Conservation (phyloP, 2,797 vertebrate species). For the Propithecus deckenii region DNA sequence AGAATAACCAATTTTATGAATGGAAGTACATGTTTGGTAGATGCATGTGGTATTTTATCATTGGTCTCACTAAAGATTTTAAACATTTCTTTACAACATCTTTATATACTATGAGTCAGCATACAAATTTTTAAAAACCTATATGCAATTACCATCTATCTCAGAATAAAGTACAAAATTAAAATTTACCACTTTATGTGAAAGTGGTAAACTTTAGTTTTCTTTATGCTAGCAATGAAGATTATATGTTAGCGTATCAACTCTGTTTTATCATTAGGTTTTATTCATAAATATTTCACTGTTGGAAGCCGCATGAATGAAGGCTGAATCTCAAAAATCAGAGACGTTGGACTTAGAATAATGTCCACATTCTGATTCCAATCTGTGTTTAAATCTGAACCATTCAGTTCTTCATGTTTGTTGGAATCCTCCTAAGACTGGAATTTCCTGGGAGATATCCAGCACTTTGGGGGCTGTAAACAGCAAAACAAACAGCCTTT, state of each 20-base stretch:
- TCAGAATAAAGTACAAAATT: neutral
- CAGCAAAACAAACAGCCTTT: conserved; percentile 76
- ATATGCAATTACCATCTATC: neutral
- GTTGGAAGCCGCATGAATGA: conserved; percentile 20
- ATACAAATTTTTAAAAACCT: neutral
- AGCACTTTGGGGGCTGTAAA: conserved; percentile 66
- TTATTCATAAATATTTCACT: conserved; percentile 27
- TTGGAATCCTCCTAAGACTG: conserved; percentile 75
- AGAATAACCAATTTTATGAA: neutral
- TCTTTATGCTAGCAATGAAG: neutral
- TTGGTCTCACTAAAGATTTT: neutral
- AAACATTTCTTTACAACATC: conserved; percentile 3
- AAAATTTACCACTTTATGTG: neutral
- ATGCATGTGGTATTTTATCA: neutral
- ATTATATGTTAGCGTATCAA: neutral
- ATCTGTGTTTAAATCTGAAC: conserved; percentile 67
- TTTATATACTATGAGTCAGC: neutral
- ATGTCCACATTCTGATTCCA: conserved; percentile 67
- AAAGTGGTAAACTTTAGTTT: conserved; percentile 30
- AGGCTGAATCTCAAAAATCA: conserved; percentile 59
- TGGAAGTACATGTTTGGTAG: neutral
- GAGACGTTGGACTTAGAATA: conserved; percentile 42
- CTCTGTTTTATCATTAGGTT: neutral
- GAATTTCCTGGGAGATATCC: conserved; percentile 79
- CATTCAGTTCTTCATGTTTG: conserved; percentile 67